Base-by-base conservation (phyloP, 2,113 vertebrate genomes). In the Dendropsophus ebraccatus region DNA sequence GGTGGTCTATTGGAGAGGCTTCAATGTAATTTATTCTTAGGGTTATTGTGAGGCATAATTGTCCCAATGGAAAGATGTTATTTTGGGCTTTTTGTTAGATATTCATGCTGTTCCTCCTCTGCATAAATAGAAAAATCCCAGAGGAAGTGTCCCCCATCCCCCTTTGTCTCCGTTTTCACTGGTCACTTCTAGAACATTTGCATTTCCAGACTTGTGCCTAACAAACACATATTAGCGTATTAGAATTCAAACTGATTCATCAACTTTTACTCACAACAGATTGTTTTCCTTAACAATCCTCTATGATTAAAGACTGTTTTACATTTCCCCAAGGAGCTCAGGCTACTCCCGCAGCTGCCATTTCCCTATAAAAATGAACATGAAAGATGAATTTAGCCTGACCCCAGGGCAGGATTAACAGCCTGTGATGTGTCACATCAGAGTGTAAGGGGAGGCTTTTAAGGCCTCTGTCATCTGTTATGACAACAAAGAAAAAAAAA, bases 341-440 rank as follows among this genome's bases (percentile, higher is more conserved):
- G 32, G 88, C 87, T 92, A 87, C 75, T 87, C 56, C 70, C 65
- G 19, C 81, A 87, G 69, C 89, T 84, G 84, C 86, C 21, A 0
- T 60, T 77, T 75, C 41, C 90, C 90, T 93, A 90, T 91, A 89
- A 90, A 92, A 92, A 91, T 87, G 88, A 88, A 87, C 91, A n/a
- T 77, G 78, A 91, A 90, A 92, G 93, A 91, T 90, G 91, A 93
- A 90, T 87, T 72, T 84, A 91, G 82, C 81, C 50, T 87, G 90
- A 84, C 92, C 91, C 91, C 72, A 49, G 82, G 93, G 93, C 90
- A 90, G 91, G 90, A 94, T 91, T 90, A 92, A 81, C 88, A 88
- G 88, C 92, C 92, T 89, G 83, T 25, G 82, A 69, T 83, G 88
- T 89, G 87, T 87, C 88, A 16, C 70, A 87, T 83, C 88, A 86